Evolutionary conservation across 2,797 vertebrate genomes (phyloP), one percentile per base, ranked within the genome.

Genomic region (Helarctos malayanus): DNA sequence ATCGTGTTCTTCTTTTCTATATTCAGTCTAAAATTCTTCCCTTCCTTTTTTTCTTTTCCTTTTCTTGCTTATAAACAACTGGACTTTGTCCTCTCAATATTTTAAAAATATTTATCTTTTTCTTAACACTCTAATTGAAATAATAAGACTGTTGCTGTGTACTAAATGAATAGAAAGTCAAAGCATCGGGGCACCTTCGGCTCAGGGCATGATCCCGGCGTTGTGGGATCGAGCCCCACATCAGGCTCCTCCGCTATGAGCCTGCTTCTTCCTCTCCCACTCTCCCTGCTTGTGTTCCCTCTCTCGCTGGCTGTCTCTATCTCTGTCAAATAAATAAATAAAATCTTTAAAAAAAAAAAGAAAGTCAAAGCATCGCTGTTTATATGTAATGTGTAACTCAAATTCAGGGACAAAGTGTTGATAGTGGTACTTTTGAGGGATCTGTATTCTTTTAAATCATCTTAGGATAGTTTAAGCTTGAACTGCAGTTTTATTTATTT

Each of bases 1-100:
- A 68, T 14, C 73, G 0, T 76, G 15, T n/a, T 76, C 25, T 47
- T 27, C 7, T 91, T 75, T 96, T 61, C 56, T 56, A 68, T 19
- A 68, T 73, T 54, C 23, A 25, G 6, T 83, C 41, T 95, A 93
- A 93, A 94, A 75, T 75, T 85, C 87, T 61, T 32, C 45, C 32
- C 4, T 87, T 56, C 41, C 41, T 41, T 41, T 41, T 41, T 23
- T 27, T 47, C 47, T 63, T 41, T 32, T 54, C 3, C 61, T 83
- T 91, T 87, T 78, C 38, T 91, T 52, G 1, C 57, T 84, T 84
- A 54, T 54, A 45, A 92, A 54, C 2, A 47, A 27, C 5, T 80
- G 29, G 12, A 41, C 11, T 88, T 95, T 56, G 21, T 82, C 75
- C 52, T 79, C 49, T 92, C 63, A 41, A 59, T 75, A 76, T 79